phyloP scores from a whole-genome alignment of 2,888 invertebrate genomes.

The Portevinia maculata region DNA sequence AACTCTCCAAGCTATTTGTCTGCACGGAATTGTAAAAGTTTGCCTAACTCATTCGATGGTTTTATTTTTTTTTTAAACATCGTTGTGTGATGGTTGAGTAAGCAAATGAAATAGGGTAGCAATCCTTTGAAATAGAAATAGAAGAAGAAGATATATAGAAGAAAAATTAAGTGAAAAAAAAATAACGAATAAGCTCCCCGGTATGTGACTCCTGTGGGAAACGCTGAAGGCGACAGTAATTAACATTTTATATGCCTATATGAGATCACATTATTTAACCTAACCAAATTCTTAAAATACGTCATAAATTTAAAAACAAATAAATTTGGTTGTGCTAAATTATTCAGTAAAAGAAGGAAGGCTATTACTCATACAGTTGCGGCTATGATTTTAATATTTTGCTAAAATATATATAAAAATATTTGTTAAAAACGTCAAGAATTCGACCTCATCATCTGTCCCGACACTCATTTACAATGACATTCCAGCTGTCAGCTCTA shows the following conservation, averaged over 20 bases:
- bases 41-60: constrained; percentile 30
- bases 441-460: too few species aligned
- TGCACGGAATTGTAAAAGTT: constrained; percentile 38
- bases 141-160: not conserved
- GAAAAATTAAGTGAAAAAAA: constrained; percentile 28
- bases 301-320: constrained; percentile 21
- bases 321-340: constrained; percentile 2
- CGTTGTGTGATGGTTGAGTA: constrained; percentile 20
- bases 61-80: constrained; percentile 36
- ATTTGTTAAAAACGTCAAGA: too few species aligned
- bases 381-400: too few species aligned
- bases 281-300: constrained; percentile 29
- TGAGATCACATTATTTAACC: constrained; percentile 46
- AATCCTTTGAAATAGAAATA: not conserved
- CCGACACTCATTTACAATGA: too few species aligned
- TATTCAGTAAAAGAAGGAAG: constrained; percentile 4
- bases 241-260: constrained; percentile 46
- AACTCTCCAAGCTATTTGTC: constrained; percentile 55
- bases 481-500: too few species aligned
- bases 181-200: constrained; percentile 3
- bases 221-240: constrained; percentile 39
- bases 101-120: not conserved
- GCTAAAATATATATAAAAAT: too few species aligned
- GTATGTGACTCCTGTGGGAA: not conserved
- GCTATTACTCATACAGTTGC: too few species aligned